Base-by-base conservation (phyloP, 2,113 vertebrate genomes). In the Natator depressus region DNA sequence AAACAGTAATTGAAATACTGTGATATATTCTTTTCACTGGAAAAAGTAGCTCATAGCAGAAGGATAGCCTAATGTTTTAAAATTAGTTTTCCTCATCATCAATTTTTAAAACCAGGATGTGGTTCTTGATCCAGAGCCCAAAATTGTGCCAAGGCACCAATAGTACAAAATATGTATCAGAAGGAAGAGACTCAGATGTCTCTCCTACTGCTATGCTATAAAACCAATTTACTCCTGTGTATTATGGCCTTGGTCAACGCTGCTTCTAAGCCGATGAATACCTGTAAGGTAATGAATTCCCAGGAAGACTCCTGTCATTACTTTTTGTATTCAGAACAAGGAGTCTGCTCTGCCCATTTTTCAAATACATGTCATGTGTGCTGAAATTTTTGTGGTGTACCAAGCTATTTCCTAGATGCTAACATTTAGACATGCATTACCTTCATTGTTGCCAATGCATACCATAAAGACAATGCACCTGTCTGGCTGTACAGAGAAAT, bases 1-100 rank as follows among this genome's bases (percentile, higher is more conserved):
- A 97, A 97, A 96, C 87, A 96, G 94, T 90, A 94, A 96, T 97
- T 96, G 96, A 96, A 97, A 97, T 97, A 78, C 42, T 27, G 46
- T 78, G 11, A 27, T 47, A 78, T 78, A 38, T 27, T 76, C 25
- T 78, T 47, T 27, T 3, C 25, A 96, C 83, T 92, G 89, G 85
- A 86, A 89, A 95, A 95, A 97, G 95, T 80, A 92, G 93, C 94
- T 94, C 95, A 83, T 57, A 95, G 95, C 85, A 97, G 92, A 96
- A 95, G 94, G 96, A 92, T 86, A 89, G 94, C 69, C 88, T 91
- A 89, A 92, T 95, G 89, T 90, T 96, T 94, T 94, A 90, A 97
- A 97, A 97, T 94, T 93, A 86, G 90, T 91, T 96, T 95, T 93
- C 82, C 96, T 96, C 93, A 86, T 96, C 93, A 91, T 95, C 92